Conservation (phyloP, 2,113 vertebrate genomes). For the Zosterops hypoxanthus region DNA sequence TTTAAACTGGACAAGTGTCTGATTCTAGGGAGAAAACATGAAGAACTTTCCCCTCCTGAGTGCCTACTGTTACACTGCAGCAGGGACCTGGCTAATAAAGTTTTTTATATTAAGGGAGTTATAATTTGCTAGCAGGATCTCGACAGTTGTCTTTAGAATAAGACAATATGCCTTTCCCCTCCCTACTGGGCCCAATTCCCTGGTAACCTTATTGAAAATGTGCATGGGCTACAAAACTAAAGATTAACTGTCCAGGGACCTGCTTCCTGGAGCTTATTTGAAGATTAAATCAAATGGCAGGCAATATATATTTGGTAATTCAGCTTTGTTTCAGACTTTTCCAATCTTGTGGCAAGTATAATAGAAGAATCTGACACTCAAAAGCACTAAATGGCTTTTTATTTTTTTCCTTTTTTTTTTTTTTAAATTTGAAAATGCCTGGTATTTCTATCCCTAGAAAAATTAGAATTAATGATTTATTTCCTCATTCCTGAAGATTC, state of each 20-base stretch:
- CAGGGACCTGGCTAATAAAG: conserved; percentile 38
- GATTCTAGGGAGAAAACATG: background rate
- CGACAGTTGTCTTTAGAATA: conserved; percentile 65
- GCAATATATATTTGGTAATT: conserved; percentile 78
- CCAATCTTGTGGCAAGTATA: conserved; percentile 44
- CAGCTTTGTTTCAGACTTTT: conserved; percentile 71
- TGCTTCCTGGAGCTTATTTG: conserved; percentile 79
- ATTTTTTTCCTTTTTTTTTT: background rate
- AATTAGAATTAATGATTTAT: conserved; percentile 68
- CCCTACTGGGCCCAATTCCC: conserved; percentile 73
- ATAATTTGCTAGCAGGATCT: conserved; percentile 64
- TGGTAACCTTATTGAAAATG: conserved; percentile 80
- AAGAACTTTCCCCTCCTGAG: background rate
- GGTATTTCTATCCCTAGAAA: conserved; percentile 49
- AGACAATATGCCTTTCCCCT: conserved; percentile 68
- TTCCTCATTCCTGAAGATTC: conserved; percentile 30
- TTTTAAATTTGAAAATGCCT: conserved; percentile 2
- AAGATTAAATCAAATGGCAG: conserved; percentile 84
- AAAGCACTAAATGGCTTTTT: conserved; percentile 45
- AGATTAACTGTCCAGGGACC: conserved; percentile 80
- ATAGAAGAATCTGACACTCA: conserved; percentile 63
- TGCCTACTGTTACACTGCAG: background rate
- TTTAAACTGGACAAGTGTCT: background rate
- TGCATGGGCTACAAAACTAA: conserved; percentile 81
- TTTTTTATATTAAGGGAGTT: conserved; percentile 63